Percentiles rank a stretch among this genome's conserved stretches.
These are phyloP conservation scores for Drosophila conformis DNA, from an alignment of 2,888 invertebrate genomes.

Conservation along the genomic window DNA sequence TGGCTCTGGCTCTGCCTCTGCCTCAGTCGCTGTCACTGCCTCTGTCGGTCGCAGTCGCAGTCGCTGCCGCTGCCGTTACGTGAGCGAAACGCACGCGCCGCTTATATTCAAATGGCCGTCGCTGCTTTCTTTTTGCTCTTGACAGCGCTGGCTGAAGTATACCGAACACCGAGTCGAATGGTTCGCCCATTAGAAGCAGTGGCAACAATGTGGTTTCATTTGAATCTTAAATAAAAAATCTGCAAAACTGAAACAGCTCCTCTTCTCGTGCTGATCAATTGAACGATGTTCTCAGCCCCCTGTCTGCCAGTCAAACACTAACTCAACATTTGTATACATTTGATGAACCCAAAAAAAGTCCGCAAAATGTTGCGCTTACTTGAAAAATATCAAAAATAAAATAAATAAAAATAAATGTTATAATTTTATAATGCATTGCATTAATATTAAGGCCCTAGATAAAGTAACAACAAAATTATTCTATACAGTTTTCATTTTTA, in stretches of 20 bases:
- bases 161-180: not conserved
- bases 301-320: not conserved
- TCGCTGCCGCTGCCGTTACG: conserved; percentile 54
- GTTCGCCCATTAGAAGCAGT: not conserved
- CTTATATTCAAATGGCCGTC: conserved; percentile 68
- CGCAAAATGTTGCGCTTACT: not conserved
- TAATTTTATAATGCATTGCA: too few species aligned
- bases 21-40: conserved; percentile 23
- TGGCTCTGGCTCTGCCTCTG: conserved; percentile 5
- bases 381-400: not conserved
- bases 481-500: not conserved
- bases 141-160: conserved; percentile 8
- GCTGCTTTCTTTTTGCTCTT: conserved; percentile 64
- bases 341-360: not conserved
- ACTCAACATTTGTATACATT: not conserved
- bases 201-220: not conserved
- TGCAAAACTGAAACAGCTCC: not conserved
- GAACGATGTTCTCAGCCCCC: not conserved
- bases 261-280: not conserved
- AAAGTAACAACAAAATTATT: not conserved
- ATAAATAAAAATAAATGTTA: too few species aligned
- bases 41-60: conserved; percentile 7
- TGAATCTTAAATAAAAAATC: not conserved
- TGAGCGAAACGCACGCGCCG: conserved; percentile 67
- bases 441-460: too few species aligned